A percentile compares a stretch with the other conserved stretches of the same genome.
Evolutionary conservation across 2,797 vertebrate genomes (phyloP).

Genomic region (Etheostoma nigrum): DNA sequence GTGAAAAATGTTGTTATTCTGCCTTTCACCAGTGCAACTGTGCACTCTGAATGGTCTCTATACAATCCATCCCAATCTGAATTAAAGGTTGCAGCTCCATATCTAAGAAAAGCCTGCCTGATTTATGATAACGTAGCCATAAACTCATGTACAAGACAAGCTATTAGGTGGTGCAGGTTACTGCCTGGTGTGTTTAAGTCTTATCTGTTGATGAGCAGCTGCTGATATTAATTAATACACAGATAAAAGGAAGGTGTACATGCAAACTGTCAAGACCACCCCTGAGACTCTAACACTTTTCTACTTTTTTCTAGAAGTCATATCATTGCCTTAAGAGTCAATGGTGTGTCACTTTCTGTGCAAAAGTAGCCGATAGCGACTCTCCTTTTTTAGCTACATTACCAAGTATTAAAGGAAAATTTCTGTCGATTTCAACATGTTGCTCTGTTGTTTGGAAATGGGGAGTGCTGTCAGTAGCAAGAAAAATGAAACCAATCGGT

Average conservation of each 20-base stretch:
- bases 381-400: not conserved
- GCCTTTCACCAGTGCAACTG: too few species aligned
- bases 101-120: not conserved
- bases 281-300: not conserved
- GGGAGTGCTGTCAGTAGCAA: too few species aligned
- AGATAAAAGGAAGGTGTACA: constrained; percentile 1
- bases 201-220: not conserved
- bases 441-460: too few species aligned
- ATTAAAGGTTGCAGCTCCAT: constrained; percentile 2
- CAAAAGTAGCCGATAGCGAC: too few species aligned
- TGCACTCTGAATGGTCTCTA: not conserved
- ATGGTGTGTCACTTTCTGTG: not conserved
- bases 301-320: too few species aligned
- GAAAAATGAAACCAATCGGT: too few species aligned
- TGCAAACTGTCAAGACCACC: not conserved
- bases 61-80: not conserved
- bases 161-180: constrained; percentile 3
- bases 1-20: not conserved
- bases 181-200: constrained; percentile 2
- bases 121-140: constrained; percentile 11
- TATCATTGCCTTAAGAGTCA: not conserved
- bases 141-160: not conserved
- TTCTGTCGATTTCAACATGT: too few species aligned
- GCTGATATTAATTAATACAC: not conserved
- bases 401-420: not conserved